Evolutionary conservation across 2,797 vertebrate genomes (phyloP).

Genomic region (Gorsachius magnificus): DNA sequence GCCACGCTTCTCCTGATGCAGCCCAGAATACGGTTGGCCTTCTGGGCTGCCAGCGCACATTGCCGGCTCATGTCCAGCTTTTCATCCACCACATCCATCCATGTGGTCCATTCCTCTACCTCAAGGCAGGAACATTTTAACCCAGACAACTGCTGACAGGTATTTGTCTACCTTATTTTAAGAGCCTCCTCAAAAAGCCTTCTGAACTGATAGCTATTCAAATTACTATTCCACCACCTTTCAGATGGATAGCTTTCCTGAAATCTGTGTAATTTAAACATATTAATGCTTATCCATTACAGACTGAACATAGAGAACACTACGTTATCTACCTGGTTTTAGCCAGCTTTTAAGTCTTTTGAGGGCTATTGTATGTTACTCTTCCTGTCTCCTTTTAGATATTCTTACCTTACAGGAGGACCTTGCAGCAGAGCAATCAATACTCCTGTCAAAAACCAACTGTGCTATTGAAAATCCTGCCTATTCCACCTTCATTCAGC

Average conservation of each 20-base stretch:
- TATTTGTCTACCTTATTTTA: neutral
- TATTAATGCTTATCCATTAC: neutral
- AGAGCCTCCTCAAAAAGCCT: neutral
- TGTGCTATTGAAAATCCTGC: neutral
- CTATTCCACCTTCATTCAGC: neutral
- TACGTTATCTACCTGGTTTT: neutral
- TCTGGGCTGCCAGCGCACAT: no score
- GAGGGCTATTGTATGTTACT: neutral
- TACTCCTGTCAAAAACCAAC: neutral
- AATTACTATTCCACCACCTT: neutral
- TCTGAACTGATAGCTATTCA: neutral
- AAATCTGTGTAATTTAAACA: neutral
- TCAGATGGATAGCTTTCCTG: neutral
- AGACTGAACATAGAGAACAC: neutral
- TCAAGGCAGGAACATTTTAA: neutral
- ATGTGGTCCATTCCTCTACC: neutral
- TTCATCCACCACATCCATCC: no score
- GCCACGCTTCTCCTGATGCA: no score
- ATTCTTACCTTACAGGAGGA: neutral
- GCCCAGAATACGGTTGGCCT: no score
- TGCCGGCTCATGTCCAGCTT: no score
- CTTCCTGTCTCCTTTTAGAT: neutral
- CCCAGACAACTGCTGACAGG: neutral
- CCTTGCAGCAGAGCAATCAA: neutral
- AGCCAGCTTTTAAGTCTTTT: neutral